A percentile compares a stretch with the other conserved stretches of the same genome.
Evolutionary conservation across 2,888 invertebrate genomes (phyloP).

Genomic region (Quadroppia sp.): DNA sequence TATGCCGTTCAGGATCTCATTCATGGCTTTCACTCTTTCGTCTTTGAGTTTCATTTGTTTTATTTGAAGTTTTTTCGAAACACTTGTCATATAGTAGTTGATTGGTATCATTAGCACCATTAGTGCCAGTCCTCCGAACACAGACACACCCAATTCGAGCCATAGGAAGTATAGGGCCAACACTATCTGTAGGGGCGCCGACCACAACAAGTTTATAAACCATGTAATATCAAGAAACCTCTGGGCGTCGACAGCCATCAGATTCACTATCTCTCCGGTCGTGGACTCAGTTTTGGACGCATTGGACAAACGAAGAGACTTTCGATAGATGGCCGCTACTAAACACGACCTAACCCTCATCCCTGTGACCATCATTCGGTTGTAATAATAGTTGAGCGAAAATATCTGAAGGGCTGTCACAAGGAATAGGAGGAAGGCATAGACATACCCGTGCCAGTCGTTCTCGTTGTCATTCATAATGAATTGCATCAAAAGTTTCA

Average conservation of each 20-base stretch:
- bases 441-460: slow-evolving; percentile 81
- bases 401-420: slow-evolving; percentile 76
- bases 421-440: slow-evolving; percentile 68
- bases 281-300: slow-evolving; percentile 59
- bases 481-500: slow-evolving; percentile 69
- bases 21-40: slow-evolving; percentile 86
- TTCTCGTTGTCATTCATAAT: slow-evolving; percentile 60
- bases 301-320: slow-evolving; percentile 53
- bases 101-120: slow-evolving; percentile 89
- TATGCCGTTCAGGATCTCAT: slow-evolving; percentile 85
- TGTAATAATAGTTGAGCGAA: slow-evolving; percentile 82
- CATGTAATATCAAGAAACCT: slow-evolving; percentile 44
- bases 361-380: slow-evolving; percentile 82
- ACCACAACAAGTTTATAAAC: slow-evolving; percentile 45
- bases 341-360: slow-evolving; percentile 82
- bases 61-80: slow-evolving; percentile 70
- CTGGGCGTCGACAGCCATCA: slow-evolving; percentile 47
- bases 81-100: slow-evolving; percentile 76
- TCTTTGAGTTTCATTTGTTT: slow-evolving; percentile 91
- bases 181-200: slow-evolving; percentile 46
- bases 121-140: slow-evolving; percentile 85
- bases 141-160: slow-evolving; percentile 56
- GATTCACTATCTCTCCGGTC: slow-evolving; percentile 72
- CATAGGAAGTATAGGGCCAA: slow-evolving; percentile 46
- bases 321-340: slow-evolving; percentile 83